Conservation (phyloP, 2,888 invertebrate species). For the Monoplex corrugatus region DNA sequence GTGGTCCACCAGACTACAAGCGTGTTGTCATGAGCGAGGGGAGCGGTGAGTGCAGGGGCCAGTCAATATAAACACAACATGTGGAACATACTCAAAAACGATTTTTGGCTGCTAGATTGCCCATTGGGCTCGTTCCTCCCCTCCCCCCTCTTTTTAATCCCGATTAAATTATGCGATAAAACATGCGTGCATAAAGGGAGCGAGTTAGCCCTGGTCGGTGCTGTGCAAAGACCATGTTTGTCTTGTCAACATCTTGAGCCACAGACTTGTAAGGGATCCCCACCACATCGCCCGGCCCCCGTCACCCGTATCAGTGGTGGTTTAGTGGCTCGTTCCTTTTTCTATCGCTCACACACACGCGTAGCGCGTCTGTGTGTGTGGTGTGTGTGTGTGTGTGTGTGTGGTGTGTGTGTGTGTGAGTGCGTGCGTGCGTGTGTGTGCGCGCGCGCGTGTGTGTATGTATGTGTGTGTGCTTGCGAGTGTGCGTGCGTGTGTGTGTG, state of each 20-base stretch:
- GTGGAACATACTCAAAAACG: no score
- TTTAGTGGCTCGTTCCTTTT: background rate
- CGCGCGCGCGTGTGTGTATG: no score
- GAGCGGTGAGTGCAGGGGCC: no score
- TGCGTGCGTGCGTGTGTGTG: background rate
- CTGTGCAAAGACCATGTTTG: background rate
- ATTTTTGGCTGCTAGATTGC: no score
- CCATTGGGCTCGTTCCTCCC: no score
- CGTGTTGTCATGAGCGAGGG: no score
- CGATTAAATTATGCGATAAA: background rate
- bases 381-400: background rate
- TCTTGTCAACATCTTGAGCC: slow-evolving; percentile 13
- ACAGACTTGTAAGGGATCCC: slow-evolving; percentile 2
- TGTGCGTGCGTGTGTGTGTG: background rate
- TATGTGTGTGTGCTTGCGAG: no score
- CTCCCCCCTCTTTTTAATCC: background rate
- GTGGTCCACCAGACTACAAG: no score
- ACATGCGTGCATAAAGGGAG: background rate
- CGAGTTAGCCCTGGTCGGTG: background rate
- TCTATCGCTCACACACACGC: no score
- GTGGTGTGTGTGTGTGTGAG: background rate
- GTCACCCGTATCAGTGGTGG: background rate
- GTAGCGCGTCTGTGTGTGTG: background rate
- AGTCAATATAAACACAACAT: no score
- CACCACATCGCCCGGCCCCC: background rate